Conservation (phyloP, 2,888 invertebrate species). For the Caradrina kadenii region DNA sequence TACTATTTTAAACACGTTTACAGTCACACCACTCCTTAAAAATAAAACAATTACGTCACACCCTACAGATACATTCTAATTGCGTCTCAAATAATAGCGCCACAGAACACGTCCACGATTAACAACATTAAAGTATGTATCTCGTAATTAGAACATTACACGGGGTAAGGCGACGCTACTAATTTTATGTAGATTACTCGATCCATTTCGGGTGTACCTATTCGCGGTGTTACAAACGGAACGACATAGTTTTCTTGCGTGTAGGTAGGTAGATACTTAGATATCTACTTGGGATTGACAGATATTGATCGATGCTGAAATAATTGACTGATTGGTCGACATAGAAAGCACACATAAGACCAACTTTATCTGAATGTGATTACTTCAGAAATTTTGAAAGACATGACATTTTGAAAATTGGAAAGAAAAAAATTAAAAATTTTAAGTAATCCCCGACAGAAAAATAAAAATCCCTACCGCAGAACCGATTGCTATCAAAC, state of each 20-base stretch:
- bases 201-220: constrained; percentile 46
- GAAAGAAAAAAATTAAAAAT: too few species aligned
- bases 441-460: too few species aligned
- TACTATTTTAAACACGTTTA: not conserved
- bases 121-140: constrained; percentile 65
- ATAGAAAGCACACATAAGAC: too few species aligned
- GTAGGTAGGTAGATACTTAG: not conserved
- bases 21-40: constrained; percentile 16
- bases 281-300: not conserved
- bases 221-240: constrained; percentile 41
- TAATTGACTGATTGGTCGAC: too few species aligned
- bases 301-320: too few species aligned
- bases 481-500: too few species aligned
- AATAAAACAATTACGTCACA: constrained; percentile 53
- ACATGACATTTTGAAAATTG: too few species aligned
- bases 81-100: constrained; percentile 47
- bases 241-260: constrained; percentile 20
- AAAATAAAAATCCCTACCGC: too few species aligned
- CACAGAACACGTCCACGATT: constrained; percentile 57
- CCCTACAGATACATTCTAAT: constrained; percentile 53
- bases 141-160: constrained; percentile 58
- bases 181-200: constrained; percentile 64
- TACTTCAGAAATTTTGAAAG: too few species aligned
- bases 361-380: too few species aligned
- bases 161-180: constrained; percentile 41